Conservation (phyloP, 2,113 vertebrate species). For the Prietella phreatophila region DNA sequence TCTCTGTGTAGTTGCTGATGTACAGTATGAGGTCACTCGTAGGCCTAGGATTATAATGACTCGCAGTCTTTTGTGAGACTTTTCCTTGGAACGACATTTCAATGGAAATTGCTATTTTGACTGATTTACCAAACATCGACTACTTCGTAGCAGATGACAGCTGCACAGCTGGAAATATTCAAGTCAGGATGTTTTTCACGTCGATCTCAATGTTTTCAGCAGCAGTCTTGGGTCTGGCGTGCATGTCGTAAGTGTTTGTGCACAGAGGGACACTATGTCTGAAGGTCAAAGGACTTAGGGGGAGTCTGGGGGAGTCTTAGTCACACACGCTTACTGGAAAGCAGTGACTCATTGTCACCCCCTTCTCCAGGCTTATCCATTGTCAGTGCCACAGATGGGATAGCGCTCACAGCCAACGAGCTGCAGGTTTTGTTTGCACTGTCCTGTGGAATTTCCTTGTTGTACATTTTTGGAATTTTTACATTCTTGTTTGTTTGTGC, state of each 20-base stretch:
- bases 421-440: constrained; percentile 52
- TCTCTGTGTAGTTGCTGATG: neutral
- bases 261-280: constrained; percentile 40
- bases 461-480: constrained; percentile 51
- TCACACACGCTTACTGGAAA: constrained; percentile 57
- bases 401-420: constrained; percentile 44
- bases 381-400: constrained; percentile 49
- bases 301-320: constrained; percentile 35
- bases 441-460: constrained; percentile 47
- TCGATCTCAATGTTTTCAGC: constrained; percentile 10
- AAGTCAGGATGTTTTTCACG: neutral
- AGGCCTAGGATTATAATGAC: neutral
- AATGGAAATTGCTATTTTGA: constrained; percentile 24
- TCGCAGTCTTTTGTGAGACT: neutral
- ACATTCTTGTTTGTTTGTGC: constrained; percentile 1
- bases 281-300: constrained; percentile 46
- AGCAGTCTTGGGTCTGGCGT: neutral
- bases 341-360: constrained; percentile 54
- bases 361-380: constrained; percentile 36
- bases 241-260: neutral
- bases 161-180: constrained; percentile 26
- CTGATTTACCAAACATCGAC: neutral
- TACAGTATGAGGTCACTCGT: constrained; percentile 15
- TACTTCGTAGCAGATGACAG: constrained; percentile 17
- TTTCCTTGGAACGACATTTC: constrained; percentile 3